These are phyloP conservation scores for Drosophila leonis DNA, from an alignment of 2,888 invertebrate genomes.

Conservation along the genomic window DNA sequence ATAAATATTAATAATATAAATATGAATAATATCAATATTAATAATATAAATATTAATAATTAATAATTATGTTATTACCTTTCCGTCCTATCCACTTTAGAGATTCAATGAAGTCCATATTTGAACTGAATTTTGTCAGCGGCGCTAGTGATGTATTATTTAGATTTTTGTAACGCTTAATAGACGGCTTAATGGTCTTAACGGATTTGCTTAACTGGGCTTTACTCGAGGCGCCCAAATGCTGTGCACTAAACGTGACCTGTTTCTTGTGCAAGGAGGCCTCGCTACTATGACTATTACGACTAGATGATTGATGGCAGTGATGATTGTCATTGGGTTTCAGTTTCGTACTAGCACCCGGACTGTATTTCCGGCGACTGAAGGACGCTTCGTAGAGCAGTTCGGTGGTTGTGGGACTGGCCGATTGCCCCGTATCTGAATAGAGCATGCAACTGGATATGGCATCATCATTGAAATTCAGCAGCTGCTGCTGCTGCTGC, in stretches of 20 bases:
- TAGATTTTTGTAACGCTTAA: slow-evolving; percentile 43
- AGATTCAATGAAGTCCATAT: slow-evolving; percentile 51
- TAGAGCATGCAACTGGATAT: slow-evolving; percentile 35
- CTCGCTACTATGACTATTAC: slow-evolving; percentile 61
- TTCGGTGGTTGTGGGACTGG: slow-evolving; percentile 27
- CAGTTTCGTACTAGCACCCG: slow-evolving; percentile 4
- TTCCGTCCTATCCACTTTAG: slow-evolving; percentile 51
- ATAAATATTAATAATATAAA: too few relatives aligned
- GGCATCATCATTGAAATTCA: slow-evolving; percentile 22
- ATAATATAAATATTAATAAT: too few relatives aligned
- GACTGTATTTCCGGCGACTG: slow-evolving; percentile 5
- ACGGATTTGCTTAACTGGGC: slow-evolving; percentile 4
- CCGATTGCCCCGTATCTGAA: slow-evolving; percentile 11
- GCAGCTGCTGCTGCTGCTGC: neutral
- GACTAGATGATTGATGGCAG: slow-evolving; percentile 72
- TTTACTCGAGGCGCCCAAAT: slow-evolving; percentile 40
- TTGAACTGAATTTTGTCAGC: slow-evolving; percentile 30
- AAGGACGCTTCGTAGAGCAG: slow-evolving; percentile 4
- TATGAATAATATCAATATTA: too few relatives aligned
- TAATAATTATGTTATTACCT: slow-evolving; percentile 43
- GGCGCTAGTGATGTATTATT: slow-evolving; percentile 14
- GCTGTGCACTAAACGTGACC: slow-evolving; percentile 65
- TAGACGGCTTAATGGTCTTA: slow-evolving; percentile 53
- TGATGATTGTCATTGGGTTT: slow-evolving; percentile 43
- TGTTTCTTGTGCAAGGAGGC: slow-evolving; percentile 59